phyloP scores from a whole-genome alignment of 2,888 invertebrate species.

The Rutpela maculata region DNA sequence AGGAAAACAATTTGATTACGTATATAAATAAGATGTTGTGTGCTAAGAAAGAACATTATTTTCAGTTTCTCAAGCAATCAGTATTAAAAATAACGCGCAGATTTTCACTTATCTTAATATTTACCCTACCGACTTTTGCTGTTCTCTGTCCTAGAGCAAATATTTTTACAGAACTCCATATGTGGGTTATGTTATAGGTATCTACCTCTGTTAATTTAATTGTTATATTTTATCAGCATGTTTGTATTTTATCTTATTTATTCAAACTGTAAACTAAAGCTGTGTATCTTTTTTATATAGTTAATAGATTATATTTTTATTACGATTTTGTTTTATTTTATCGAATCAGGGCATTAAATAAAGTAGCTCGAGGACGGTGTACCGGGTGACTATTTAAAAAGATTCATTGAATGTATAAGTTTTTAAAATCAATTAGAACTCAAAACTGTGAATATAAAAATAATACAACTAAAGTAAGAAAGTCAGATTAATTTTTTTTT shows the following conservation, averaged over 20 bases:
- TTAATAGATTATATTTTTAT: slow-evolving; percentile 31
- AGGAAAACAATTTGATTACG: no score
- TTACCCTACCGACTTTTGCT: neutral
- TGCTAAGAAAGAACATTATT: no score
- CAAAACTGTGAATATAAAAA: no score
- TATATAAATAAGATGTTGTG: no score
- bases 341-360: neutral
- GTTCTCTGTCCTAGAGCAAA: neutral
- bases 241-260: slow-evolving; percentile 39
- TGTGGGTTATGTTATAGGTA: neutral
- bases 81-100: neutral
- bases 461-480: no score
- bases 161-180: slow-evolving; percentile 11
- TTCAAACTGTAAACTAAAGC: slow-evolving; percentile 28
- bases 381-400: no score
- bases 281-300: slow-evolving; percentile 33
- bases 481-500: no score
- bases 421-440: no score
- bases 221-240: slow-evolving; percentile 11
- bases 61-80: neutral
- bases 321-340: neutral
- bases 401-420: no score
- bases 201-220: slow-evolving; percentile 7
- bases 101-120: neutral
- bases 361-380: no score